phyloP scores from a whole-genome alignment of 2,113 vertebrate genomes.

The Lipophrys pholis region DNA sequence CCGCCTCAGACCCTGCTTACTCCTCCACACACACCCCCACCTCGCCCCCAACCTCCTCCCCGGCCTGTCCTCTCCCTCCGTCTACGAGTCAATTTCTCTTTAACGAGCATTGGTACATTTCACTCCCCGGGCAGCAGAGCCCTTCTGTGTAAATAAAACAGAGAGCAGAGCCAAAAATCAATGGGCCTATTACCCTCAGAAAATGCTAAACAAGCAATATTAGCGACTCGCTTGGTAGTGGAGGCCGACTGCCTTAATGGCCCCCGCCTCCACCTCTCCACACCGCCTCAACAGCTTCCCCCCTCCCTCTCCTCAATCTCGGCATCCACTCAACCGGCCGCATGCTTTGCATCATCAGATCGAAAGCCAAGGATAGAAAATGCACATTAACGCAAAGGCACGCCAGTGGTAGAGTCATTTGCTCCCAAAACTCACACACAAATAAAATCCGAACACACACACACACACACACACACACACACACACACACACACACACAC shows the following conservation, averaged over 20 bases:
- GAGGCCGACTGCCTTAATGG: conserved; percentile 77
- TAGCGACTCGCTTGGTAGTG: conserved; percentile 93
- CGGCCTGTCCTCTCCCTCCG: conserved; percentile 45
- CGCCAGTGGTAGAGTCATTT: conserved; percentile 22
- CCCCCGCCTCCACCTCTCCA: background rate
- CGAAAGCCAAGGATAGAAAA: conserved; percentile 30
- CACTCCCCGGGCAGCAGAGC: conserved; percentile 92
- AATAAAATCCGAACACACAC: conserved; percentile 26
- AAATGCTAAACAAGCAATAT: conserved; percentile 99
- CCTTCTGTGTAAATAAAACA: conserved; percentile 93
- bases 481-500: conserved; percentile 21
- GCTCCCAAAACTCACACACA: conserved; percentile 31
- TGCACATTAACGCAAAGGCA: conserved; percentile 50
- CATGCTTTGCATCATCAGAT: conserved; percentile 20
- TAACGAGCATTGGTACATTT: conserved; percentile 95
- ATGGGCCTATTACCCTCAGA: conserved; percentile 97
- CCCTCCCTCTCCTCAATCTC: conserved; percentile 32
- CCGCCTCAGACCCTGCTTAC: background rate
- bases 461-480: conserved; percentile 27
- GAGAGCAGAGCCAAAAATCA: conserved; percentile 88
- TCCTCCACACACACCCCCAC: too few species aligned
- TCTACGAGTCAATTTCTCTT: conserved; percentile 97
- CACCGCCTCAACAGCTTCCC: conserved; percentile 6
- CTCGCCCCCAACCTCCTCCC: background rate
- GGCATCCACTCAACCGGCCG: conserved; percentile 39